phyloP scores from a whole-genome alignment of 2,888 invertebrate species.

The Hirtodrosophila duncani region DNA sequence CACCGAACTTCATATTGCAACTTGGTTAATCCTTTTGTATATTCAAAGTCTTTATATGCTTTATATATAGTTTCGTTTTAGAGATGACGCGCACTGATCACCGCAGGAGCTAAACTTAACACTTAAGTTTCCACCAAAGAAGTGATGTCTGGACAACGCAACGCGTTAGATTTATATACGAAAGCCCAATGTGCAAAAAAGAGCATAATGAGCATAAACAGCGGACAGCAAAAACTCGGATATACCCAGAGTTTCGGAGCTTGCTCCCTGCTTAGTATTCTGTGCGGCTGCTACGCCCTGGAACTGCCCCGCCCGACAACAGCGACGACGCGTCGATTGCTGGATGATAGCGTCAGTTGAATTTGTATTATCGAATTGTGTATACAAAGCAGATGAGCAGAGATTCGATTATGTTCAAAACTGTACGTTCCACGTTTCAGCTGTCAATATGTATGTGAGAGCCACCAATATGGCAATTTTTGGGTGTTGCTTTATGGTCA shows the following conservation, averaged over 20 bases:
- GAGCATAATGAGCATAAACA: constrained; percentile 58
- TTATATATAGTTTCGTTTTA: neutral
- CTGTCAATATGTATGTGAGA: constrained; percentile 26
- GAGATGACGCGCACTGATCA: constrained; percentile 61
- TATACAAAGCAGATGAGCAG: constrained; percentile 1
- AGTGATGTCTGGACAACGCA: constrained; percentile 75
- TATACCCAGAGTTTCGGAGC: constrained; percentile 55
- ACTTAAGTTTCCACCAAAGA: constrained; percentile 79
- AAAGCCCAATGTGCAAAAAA: constrained; percentile 58
- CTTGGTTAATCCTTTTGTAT: constrained; percentile 34
- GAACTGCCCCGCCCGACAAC: constrained; percentile 38
- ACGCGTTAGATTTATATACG: constrained; percentile 78
- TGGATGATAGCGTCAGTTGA: constrained; percentile 14
- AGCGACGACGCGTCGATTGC: constrained; percentile 5
- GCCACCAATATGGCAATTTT: constrained; percentile 4
- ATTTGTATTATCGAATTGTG: constrained; percentile 39
- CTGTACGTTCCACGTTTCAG: constrained; percentile 15
- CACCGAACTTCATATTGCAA: constrained; percentile 68
- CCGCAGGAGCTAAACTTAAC: constrained; percentile 78
- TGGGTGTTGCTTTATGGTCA: constrained; percentile 23
- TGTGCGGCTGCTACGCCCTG: constrained; percentile 29
- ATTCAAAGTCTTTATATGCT: no score
- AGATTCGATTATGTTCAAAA: constrained; percentile 7
- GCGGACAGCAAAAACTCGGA: constrained; percentile 53
- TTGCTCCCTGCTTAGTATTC: constrained; percentile 63